Evolutionary conservation across 2,797 vertebrate genomes (phyloP), one percentile per base, ranked within the genome.

Genomic region (Ambastaia sidthimunki): DNA sequence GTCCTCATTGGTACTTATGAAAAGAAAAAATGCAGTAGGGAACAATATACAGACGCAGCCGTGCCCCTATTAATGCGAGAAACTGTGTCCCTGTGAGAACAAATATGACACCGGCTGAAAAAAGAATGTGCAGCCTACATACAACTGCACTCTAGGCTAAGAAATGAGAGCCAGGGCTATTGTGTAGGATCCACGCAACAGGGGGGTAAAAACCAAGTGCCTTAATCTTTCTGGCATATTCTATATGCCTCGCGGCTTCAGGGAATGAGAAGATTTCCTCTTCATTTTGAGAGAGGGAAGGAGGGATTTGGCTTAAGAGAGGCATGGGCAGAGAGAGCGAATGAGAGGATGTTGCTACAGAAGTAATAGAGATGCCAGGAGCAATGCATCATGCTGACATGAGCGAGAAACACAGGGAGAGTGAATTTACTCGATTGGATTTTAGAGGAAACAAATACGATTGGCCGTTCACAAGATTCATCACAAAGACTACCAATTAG

Each of bases 361-460:
- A 83, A 82, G 78, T 28, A 72, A 84, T 70, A 87, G 68, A 67
- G 70, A 67, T 77, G 73, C 65, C 66, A 71, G 75, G 73, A 75
- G 83, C 72, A 76, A 85, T 80, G 76, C 80, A 78, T 86, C 75
- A 81, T 66, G 47, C 47, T 67, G 82, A 81, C 79, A 65, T 13
- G 50, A 77, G 71, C n/a, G 2, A 60, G 65, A 41, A 62, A 66
- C 41, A 69, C 75, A 73, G 47, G 74, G 60, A 85, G 82, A 59
- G 71, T 28, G 76, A 83, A 81, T 88, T 87, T 83, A 88, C 86
- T 87, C 87, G 86, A 90, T 90, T 89, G 89, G 86, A 89, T 92
- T 91, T 91, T 65, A 77, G 83, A 80, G 83, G 83, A 87, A 76
- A 89, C 89, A 88, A 92, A 92, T 89, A 89, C 82, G 90, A 85